phyloP scores from a whole-genome alignment of 1,140 invertebrate species.

The Macrocentrus cingulum region DNA sequence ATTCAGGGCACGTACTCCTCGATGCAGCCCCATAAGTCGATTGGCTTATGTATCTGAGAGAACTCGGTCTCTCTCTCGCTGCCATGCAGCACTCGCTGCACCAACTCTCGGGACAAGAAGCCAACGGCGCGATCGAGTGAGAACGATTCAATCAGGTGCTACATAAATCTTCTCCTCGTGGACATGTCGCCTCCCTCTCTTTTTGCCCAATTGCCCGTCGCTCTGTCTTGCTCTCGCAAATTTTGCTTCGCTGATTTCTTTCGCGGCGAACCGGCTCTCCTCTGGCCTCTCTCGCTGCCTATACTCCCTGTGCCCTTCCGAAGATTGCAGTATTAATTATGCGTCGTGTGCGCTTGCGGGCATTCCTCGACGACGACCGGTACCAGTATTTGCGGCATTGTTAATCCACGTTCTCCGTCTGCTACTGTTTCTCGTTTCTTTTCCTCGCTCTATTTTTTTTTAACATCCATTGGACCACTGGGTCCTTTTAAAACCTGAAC shows the following conservation, averaged over 20 bases:
- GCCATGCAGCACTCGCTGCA: background rate
- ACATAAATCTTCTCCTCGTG: constrained; percentile 59
- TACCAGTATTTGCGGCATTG: constrained; percentile 58
- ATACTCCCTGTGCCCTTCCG: constrained; percentile 5
- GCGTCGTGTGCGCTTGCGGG: constrained; percentile 53
- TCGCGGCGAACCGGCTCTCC: constrained; percentile 5
- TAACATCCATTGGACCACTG: too few relatives aligned
- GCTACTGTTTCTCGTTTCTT: constrained; percentile 49
- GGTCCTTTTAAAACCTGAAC: too few relatives aligned
- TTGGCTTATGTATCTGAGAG: background rate
- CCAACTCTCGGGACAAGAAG: constrained; percentile 35
- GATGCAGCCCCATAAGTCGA: constrained; percentile 26
- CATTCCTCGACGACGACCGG: constrained; percentile 52
- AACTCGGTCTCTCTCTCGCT: background rate
- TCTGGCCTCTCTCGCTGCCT: too few relatives aligned
- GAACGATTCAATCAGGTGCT: constrained; percentile 61
- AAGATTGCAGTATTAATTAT: constrained; percentile 55
- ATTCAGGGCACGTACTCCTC: constrained; percentile 8
- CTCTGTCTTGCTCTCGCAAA: constrained; percentile 4
- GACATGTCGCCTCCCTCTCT: constrained; percentile 47
- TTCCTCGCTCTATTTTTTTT: constrained; percentile 8
- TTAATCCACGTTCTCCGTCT: constrained; percentile 54
- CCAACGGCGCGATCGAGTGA: constrained; percentile 52
- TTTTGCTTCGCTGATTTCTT: background rate
- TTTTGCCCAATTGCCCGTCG: constrained; percentile 19